Evolutionary conservation across 1,140 invertebrate species (phyloP), one percentile per base, ranked within the genome.

Genomic region (Aphidius gifuensis): DNA sequence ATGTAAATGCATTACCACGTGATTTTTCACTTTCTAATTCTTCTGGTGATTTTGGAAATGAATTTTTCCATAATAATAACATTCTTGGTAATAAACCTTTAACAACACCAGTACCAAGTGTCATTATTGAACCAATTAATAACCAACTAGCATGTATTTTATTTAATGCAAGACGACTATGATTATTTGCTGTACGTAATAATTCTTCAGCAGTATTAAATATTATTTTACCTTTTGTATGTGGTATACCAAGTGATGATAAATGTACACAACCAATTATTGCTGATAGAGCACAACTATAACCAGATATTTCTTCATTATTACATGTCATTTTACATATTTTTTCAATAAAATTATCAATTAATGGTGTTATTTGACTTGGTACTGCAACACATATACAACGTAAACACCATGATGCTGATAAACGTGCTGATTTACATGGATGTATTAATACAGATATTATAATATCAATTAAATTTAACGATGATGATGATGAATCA

Each of bases 151-250:
- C 94, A 75, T 97, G 93, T 45, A 96, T 98, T 77, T 96, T 86
- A 74, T 96, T 93, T 50, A 97, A 84, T 9, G 96, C 97, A 59
- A 99, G 83, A 62, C 96, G 86, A 78, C 94, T 96, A 79, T 96
- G 98, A 82, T 98, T 96, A 73, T 90, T 94, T n/a, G 97, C 97
- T 68, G 94, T 97, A 71, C 96, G 85, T 23, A 99, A 82, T 56
- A 99, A 79, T 76, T 99, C 97, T 83, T 99, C 97, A 32, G 96
- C 97, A 45, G 96, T 92, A 75, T 94, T 96, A 76, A 99, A 99
- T 50, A 98, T 94, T 68, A 91, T 85, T 83, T 98, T 98, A 69
- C 95, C 95, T 69, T 95, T 92, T 47, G 93, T 93, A 78, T 98
- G 96, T 21, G 97, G 97, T 57, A 99, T 92, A 32, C 97, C 97